phyloP scores from a whole-genome alignment of 2,797 vertebrate species.

The Tolypeutes matacus region DNA sequence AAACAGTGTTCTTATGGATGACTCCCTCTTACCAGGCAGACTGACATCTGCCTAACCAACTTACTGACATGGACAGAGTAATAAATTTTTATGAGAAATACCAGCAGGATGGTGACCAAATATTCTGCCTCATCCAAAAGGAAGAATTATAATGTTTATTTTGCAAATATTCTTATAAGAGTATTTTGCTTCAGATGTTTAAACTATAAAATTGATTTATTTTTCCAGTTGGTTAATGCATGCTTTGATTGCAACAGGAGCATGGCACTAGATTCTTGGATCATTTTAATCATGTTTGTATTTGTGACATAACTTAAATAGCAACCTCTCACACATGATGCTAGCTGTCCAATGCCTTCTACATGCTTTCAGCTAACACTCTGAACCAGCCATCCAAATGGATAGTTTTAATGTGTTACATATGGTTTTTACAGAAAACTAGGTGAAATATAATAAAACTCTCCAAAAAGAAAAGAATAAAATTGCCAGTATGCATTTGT shows the following conservation, averaged over 20 bases:
- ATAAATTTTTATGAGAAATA: background rate
- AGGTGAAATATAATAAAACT: conserved; percentile 26
- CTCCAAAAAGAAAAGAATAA: background rate
- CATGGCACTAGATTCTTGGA: conserved; percentile 13
- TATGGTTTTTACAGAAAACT: background rate
- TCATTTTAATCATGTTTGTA: conserved; percentile 44
- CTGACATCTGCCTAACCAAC: background rate
- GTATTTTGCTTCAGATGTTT: conserved; percentile 13
- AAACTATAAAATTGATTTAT: conserved; percentile 20
- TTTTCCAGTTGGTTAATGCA: conserved; percentile 24
- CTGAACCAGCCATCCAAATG: background rate
- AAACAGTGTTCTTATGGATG: background rate
- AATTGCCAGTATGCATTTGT: background rate
- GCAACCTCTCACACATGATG: conserved; percentile 4
- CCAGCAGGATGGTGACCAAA: background rate
- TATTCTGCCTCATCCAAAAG: background rate
- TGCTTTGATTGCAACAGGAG: conserved; percentile 18
- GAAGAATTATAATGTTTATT: background rate
- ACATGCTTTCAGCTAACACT: background rate
- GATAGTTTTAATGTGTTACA: conserved; percentile 12
- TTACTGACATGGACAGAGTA: background rate
- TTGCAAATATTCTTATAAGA: conserved; percentile 19
- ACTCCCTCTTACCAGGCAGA: conserved; percentile 36
- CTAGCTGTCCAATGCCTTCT: conserved; percentile 29
- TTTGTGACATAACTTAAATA: conserved; percentile 64